Percentiles rank a stretch among this genome's conserved stretches.
Conservation (phyloP, 2,113 vertebrate genomes). For the Gymnorhina tibicen region DNA sequence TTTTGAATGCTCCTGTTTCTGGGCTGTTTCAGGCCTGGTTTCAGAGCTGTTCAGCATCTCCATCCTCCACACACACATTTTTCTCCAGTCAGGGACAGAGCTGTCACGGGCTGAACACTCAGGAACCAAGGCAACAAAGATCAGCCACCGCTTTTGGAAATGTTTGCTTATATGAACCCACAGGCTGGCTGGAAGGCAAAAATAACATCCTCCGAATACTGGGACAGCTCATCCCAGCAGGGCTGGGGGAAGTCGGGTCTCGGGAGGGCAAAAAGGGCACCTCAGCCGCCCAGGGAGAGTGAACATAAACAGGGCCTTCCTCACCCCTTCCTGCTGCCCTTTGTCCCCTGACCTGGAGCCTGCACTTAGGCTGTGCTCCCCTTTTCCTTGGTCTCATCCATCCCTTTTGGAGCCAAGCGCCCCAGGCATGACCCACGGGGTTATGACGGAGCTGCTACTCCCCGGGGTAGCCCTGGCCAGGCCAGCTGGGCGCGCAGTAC, state of each 20-base stretch:
- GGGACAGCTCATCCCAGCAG: neutral
- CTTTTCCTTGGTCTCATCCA: neutral
- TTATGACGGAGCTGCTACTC: neutral
- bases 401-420: neutral
- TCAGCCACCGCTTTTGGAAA: constrained; percentile 19
- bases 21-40: neutral
- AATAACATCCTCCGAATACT: constrained; percentile 41
- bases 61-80: neutral
- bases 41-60: neutral
- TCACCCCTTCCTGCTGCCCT: neutral
- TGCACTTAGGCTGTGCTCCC: neutral
- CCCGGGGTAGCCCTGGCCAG: neutral
- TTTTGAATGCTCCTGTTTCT: neutral
- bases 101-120: neutral
- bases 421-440: neutral
- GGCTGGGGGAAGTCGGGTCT: neutral
- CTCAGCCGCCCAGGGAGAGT: neutral
- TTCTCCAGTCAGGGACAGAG: neutral
- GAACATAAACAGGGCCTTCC: neutral
- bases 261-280: neutral
- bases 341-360: neutral
- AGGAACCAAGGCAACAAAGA: constrained; percentile 18
- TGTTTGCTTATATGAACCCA: constrained; percentile 58
- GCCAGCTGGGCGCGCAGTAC: neutral
- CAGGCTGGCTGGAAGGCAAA: constrained; percentile 53